Evolutionary conservation across 92 coral and sea anemone species (phyloP).

Genomic region (Epizoanthus stellaris): DNA sequence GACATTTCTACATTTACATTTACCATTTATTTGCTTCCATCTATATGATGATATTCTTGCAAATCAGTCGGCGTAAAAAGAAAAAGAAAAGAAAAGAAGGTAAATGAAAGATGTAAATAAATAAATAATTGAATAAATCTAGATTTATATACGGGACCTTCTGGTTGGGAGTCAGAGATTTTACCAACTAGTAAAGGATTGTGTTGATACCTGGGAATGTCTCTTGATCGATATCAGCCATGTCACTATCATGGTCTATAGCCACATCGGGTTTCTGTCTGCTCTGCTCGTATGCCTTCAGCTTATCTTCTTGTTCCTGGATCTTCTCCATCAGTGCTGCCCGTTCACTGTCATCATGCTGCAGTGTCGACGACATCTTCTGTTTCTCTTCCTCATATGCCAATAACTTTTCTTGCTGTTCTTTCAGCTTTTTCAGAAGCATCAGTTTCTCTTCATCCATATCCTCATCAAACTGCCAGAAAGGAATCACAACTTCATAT

Average conservation of each 20-base stretch:
- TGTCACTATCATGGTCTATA: conserved; percentile 90
- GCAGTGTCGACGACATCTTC: conserved; percentile 27
- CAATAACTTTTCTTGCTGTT: conserved; percentile 72
- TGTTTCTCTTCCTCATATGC: conserved; percentile 71
- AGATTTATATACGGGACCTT: too few species aligned
- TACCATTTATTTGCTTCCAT: too few species aligned
- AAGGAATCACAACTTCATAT: neutral
- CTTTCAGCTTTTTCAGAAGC: conserved; percentile 66
- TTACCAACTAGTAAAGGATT: too few species aligned
- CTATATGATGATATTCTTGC: too few species aligned
- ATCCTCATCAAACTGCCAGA: conserved; percentile 34
- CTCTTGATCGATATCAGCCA: conserved; percentile 89
- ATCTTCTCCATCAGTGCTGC: neutral
- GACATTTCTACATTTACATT: too few species aligned
- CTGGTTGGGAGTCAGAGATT: too few species aligned
- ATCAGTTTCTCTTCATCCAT: conserved; percentile 68
- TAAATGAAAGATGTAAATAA: too few species aligned
- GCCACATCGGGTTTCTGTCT: conserved; percentile 56
- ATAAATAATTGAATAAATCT: too few species aligned
- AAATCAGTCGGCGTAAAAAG: too few species aligned
- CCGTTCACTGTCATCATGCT: conserved; percentile 17
- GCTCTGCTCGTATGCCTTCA: conserved; percentile 75
- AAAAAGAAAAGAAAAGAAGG: too few species aligned
- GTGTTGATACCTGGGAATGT: conserved; percentile 86
- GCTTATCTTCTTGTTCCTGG: conserved; percentile 73